These are phyloP conservation scores for Adelges cooleyi DNA, from an alignment of 1,140 invertebrate species.

Conservation along the genomic window DNA sequence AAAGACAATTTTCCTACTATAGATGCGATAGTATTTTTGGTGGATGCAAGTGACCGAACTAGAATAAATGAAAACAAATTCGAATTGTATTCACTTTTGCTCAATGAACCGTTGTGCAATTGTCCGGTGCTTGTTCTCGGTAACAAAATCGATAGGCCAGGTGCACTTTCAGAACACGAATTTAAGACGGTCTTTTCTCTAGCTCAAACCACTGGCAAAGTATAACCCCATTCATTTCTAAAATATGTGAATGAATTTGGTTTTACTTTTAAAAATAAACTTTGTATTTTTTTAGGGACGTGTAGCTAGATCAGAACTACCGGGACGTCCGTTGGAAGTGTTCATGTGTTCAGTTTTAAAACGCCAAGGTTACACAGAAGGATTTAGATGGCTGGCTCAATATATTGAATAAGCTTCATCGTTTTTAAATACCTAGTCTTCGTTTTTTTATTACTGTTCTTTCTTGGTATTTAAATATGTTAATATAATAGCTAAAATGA, in stretches of 20 bases:
- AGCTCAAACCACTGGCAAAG: conserved; percentile 93
- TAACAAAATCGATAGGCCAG: conserved; percentile 97
- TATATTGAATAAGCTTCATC: conserved; percentile 85
- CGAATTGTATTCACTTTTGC: conserved; percentile 76
- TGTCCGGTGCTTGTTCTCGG: conserved; percentile 95
- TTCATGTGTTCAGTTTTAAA: conserved; percentile 99
- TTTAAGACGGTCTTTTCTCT: conserved; percentile 84
- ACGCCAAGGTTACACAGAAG: conserved; percentile 98
- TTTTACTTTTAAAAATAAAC: too few relatives aligned
- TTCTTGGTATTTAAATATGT: too few relatives aligned
- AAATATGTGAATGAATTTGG: too few relatives aligned
- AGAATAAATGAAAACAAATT: conserved; percentile 84
- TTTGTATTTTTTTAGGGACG: conserved; percentile 83
- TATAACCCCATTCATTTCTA: conserved; percentile 56
- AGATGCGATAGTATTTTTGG: conserved; percentile 98
- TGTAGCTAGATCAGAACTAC: conserved; percentile 73
- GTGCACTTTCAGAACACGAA: conserved; percentile 94
- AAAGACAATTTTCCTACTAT: conserved; percentile 99
- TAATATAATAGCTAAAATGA: too few relatives aligned
- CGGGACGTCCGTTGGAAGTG: conserved; percentile 90
- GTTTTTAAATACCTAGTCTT: too few relatives aligned
- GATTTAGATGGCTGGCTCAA: conserved; percentile 98
- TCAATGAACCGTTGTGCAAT: conserved; percentile 90
- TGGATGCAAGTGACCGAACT: conserved; percentile 84
- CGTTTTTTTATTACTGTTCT: too few relatives aligned